Percentiles rank a stretch among this genome's conserved stretches.
Conservation (phyloP, 2,113 vertebrate genomes). For the Eolophus roseicapilla region DNA sequence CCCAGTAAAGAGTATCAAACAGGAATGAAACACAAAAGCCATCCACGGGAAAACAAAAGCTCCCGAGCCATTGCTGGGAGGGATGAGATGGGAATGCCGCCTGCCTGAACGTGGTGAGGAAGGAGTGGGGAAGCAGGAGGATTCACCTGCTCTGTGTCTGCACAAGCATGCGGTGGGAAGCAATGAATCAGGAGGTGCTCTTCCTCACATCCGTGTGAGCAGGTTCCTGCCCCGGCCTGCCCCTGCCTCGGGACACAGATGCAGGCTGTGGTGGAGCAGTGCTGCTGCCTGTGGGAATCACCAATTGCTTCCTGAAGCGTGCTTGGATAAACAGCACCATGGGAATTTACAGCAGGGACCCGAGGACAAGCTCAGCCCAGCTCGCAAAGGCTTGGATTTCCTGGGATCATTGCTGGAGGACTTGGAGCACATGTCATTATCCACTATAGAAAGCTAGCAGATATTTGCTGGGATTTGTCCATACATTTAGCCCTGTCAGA, state of each 20-base stretch:
- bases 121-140: background rate
- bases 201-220: fast-evolving
- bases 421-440: background rate
- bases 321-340: background rate
- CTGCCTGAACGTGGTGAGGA: background rate
- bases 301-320: background rate
- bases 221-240: background rate
- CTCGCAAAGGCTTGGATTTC: background rate
- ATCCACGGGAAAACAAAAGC: background rate
- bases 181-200: background rate
- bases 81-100: background rate
- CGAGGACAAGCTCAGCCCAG: background rate
- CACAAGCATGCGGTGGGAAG: background rate
- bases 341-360: constrained; percentile 16
- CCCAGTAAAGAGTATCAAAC: background rate
- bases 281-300: constrained; percentile 24
- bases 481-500: background rate
- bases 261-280: background rate
- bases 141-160: fast-evolving
- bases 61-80: background rate
- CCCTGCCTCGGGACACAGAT: background rate
- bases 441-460: background rate
- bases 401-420: background rate
- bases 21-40: background rate
- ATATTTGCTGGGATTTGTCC: constrained; percentile 21